phyloP scores from a whole-genome alignment of 2,888 invertebrate genomes.

The Rhagonycha fulva region DNA sequence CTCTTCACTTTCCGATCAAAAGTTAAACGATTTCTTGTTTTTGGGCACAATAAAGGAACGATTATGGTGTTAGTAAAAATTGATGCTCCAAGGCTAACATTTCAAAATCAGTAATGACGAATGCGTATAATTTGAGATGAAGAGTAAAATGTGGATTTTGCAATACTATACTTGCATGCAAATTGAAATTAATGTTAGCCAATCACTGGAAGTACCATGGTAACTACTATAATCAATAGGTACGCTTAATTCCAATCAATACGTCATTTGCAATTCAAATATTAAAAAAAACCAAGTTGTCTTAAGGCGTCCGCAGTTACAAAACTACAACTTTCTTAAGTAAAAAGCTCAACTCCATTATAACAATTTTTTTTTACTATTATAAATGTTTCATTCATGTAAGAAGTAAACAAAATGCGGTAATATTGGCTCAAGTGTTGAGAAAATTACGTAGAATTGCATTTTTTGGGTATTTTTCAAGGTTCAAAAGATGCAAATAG shows the following conservation, averaged over 20 bases:
- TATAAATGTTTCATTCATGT: not conserved
- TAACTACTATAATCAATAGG: constrained; percentile 17
- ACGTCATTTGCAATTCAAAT: constrained; percentile 15
- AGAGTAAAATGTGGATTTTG: constrained; percentile 2
- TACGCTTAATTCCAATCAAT: constrained; percentile 7
- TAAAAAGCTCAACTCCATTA: constrained; percentile 1
- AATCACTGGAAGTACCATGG: constrained; percentile 6
- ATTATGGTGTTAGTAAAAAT: no score
- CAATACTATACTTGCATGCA: constrained; percentile 2
- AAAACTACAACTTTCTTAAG: constrained; percentile 4
- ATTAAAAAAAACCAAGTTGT: constrained; percentile 3
- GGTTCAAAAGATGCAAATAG: no score
- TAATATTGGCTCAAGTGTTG: no score
- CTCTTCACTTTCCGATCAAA: not conserved
- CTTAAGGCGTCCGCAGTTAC: constrained; percentile 17
- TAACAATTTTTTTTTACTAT: not conserved
- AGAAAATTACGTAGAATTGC: no score
- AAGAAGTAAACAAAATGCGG: not conserved
- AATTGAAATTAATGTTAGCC: constrained; percentile 11
- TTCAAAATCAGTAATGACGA: not conserved
- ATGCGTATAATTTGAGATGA: not conserved
- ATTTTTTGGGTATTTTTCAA: no score
- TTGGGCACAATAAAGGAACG: no score
- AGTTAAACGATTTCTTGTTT: not conserved
- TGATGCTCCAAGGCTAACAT: not conserved